These are phyloP conservation scores for Spodoptera frugiperda DNA, from an alignment of 1,140 invertebrate species.

Conservation along the genomic window DNA sequence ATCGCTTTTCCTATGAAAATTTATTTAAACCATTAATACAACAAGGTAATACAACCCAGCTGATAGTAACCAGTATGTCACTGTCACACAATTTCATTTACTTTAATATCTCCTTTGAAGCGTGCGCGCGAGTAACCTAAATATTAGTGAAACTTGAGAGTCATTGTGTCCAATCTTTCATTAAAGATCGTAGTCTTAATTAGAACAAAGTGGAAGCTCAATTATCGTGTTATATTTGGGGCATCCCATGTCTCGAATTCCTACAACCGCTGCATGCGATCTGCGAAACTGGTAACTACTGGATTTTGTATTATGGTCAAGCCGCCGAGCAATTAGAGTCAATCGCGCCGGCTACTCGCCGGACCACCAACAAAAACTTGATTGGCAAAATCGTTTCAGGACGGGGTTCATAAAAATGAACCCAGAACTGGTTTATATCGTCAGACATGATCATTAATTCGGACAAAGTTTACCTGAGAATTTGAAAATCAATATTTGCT, in stretches of 20 bases:
- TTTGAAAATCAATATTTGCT: too few relatives aligned
- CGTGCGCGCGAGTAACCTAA: conserved; percentile 14
- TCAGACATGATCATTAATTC: too few relatives aligned
- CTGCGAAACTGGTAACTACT: conserved; percentile 53
- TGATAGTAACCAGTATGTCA: too few relatives aligned
- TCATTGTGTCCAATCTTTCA: conserved; percentile 42
- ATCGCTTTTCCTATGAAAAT: too few relatives aligned
- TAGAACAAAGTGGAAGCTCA: conserved; percentile 49
- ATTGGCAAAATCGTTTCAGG: not conserved
- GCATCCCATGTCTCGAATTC: conserved; percentile 56
- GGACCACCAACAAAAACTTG: conserved; percentile 4
- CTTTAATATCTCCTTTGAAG: conserved; percentile 9
- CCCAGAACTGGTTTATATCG: too few relatives aligned
- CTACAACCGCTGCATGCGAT: conserved; percentile 42
- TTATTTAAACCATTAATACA: too few relatives aligned
- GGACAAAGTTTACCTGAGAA: too few relatives aligned
- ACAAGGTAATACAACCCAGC: too few relatives aligned
- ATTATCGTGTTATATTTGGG: conserved; percentile 63
- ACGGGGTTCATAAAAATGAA: too few relatives aligned
- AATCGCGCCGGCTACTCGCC: not conserved
- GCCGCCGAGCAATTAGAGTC: conserved; percentile 46
- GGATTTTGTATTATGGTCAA: conserved; percentile 49
- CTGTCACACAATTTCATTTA: not conserved
- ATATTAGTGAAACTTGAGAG: conserved; percentile 37
- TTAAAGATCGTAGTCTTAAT: conserved; percentile 50